Conservation (phyloP, 2,797 vertebrate genomes). For the Brachymystax lenok region DNA sequence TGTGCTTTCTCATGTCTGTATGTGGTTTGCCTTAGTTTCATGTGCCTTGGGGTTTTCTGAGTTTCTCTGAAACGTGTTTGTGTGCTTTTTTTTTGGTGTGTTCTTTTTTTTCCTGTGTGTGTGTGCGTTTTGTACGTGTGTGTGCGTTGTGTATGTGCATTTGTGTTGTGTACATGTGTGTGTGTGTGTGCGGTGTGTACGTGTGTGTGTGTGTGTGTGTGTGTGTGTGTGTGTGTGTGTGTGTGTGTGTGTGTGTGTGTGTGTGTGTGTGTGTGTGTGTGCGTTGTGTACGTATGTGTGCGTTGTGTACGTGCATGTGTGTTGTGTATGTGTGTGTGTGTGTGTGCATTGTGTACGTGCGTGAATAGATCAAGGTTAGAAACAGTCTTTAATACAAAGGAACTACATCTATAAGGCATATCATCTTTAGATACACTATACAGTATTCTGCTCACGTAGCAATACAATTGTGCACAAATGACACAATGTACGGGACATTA, state of each 20-base stretch:
- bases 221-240: not conserved
- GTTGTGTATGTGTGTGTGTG: too few species aligned
- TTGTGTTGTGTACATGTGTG: not conserved
- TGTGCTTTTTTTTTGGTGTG: not conserved
- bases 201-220: constrained; percentile 26
- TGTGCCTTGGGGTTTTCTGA: not conserved
- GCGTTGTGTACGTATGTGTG: not conserved
- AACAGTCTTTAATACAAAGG: not conserved
- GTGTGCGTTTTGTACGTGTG: too few species aligned
- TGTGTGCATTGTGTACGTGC: too few species aligned
- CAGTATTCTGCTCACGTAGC: not conserved
- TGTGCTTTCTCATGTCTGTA: constrained; percentile 2
- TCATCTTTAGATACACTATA: not conserved
- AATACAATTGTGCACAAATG: too few species aligned
- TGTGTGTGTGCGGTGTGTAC: not conserved
- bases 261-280: constrained; percentile 4
- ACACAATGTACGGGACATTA: not conserved
- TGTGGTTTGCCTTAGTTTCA: not conserved
- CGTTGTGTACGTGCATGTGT: not conserved
- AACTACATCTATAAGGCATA: not conserved
- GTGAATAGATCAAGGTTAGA: not conserved
- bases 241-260: not conserved
- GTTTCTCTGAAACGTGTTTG: not conserved
- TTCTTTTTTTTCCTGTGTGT: not conserved
- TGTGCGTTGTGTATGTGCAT: not conserved